Percentiles rank a stretch among this genome's conserved stretches.
Evolutionary conservation across 2,888 invertebrate species (phyloP).

Genomic region (Apamea anceps): DNA sequence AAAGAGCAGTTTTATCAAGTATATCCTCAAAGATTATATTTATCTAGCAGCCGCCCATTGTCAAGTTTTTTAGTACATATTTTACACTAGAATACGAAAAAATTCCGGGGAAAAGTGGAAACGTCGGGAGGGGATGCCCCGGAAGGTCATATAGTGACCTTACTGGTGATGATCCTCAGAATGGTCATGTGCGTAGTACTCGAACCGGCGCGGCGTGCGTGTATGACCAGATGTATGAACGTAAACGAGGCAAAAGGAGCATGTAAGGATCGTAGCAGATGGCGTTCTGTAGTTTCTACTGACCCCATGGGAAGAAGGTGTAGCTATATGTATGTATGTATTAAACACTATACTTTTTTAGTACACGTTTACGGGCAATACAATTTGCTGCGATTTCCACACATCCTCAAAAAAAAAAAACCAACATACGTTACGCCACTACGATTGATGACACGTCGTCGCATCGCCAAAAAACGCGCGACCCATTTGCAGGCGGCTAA

Average conservation of each 20-base stretch:
- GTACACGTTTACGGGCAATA: background rate
- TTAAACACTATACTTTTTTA: background rate
- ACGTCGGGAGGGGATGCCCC: background rate
- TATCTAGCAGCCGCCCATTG: background rate
- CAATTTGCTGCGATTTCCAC: conserved; percentile 16
- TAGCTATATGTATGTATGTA: background rate
- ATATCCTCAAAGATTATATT: background rate
- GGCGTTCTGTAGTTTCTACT: background rate
- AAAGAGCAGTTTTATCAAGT: too few species aligned
- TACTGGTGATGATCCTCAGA: too few species aligned
- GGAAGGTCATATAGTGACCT: background rate
- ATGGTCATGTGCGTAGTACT: background rate
- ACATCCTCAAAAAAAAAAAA: conserved; percentile 7
- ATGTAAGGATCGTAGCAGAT: background rate
- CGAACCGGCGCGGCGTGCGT: background rate
- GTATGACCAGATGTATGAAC: background rate
- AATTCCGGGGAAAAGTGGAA: background rate
- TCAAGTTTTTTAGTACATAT: background rate
- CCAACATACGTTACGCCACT: conserved; percentile 50
- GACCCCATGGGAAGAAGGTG: background rate
- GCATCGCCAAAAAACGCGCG: conserved; percentile 51
- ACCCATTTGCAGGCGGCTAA: conserved; percentile 56
- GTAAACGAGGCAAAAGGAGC: background rate
- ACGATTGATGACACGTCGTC: conserved; percentile 52
- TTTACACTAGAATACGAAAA: background rate